Base-by-base conservation (phyloP, 2,888 invertebrate species). In the Adelognathus sp. region DNA sequence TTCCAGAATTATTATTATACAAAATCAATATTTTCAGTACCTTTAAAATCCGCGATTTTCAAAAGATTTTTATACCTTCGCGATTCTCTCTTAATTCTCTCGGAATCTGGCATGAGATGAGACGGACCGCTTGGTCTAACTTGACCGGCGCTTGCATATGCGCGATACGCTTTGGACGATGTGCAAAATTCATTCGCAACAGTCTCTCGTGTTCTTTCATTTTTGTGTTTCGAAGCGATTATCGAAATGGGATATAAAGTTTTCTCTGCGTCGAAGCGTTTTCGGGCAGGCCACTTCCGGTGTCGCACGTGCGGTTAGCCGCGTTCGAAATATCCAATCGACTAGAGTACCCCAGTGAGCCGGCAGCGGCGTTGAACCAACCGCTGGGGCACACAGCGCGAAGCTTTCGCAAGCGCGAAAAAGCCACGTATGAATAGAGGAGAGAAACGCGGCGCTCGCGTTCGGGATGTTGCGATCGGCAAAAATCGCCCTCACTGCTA, bases 281-380 rank as follows among this genome's bases (percentile, higher is more conserved):
- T 76, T 31, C 64, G 52, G 50, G 16, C 1, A 50, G 27, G 39
- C 16, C 41, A 63, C 56, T 76, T 76, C 70, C 76, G 70, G 63
- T 71, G 70, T 64, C 64, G 76, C 76, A 71, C 76, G 76, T 64
- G 76, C 44, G 70, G 70, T 70, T 60, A 66, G 60, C 63, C 64
- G 46, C 58, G 41, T 71, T 71, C 58, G 36, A 71, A 76, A 71
- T 76, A 76, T 71, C 70, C 64, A 71, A 76, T 76, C 64, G 70
- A 71, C 70, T 64, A 66, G 70, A 76, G 60, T 71, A 71, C 41
- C 50, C 31, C 31, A 16, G 4, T 21, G 27, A 21, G 56, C 16
- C 29, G 6, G 18, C 24, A 14, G 9, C 41, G 33, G 56, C 56
- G 56, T 56, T 56, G 31, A 33, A 36, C 44, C 41, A 56, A 58